A percentile compares a stretch with the other conserved stretches of the same genome.
Evolutionary conservation across 2,797 vertebrate genomes (phyloP).

Genomic region (Hoplostethus atlanticus): DNA sequence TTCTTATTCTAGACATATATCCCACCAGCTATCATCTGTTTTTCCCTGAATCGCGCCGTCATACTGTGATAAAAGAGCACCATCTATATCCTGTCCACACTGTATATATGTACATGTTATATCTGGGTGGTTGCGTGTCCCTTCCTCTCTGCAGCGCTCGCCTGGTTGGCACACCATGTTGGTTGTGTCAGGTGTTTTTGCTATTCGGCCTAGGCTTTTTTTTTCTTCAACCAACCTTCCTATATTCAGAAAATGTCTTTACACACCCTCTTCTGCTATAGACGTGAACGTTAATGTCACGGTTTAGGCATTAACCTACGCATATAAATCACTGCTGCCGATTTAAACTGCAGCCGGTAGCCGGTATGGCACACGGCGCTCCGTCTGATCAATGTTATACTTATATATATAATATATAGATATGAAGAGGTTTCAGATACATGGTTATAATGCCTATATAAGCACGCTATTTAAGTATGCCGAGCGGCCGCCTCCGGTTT

Average conservation of each 20-base stretch:
- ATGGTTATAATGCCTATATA: constrained; percentile 39
- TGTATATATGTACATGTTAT: constrained; percentile 8
- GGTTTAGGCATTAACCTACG: constrained; percentile 41
- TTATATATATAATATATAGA: not conserved
- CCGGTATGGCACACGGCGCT: constrained; percentile 39
- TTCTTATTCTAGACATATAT: not conserved
- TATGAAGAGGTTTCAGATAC: not conserved
- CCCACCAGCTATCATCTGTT: not conserved
- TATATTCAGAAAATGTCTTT: accelerated
- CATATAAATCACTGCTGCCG: constrained; percentile 27
- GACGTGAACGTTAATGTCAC: not conserved
- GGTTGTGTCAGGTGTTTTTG: constrained; percentile 70
- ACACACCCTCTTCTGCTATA: not conserved
- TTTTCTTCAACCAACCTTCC: too few species aligned
- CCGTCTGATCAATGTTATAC: not conserved
- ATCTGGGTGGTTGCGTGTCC: constrained; percentile 53
- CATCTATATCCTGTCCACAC: not conserved
- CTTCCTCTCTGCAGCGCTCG: constrained; percentile 60
- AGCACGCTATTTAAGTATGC: constrained; percentile 61
- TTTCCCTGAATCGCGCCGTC: not conserved
- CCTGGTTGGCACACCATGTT: constrained; percentile 43
- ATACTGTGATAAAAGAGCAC: not conserved
- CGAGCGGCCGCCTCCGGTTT: constrained; percentile 76
- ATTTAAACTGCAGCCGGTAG: not conserved
- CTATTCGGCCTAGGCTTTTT: not conserved